phyloP scores from a whole-genome alignment of 1,140 invertebrate genomes.

The Eriosoma lanigerum region DNA sequence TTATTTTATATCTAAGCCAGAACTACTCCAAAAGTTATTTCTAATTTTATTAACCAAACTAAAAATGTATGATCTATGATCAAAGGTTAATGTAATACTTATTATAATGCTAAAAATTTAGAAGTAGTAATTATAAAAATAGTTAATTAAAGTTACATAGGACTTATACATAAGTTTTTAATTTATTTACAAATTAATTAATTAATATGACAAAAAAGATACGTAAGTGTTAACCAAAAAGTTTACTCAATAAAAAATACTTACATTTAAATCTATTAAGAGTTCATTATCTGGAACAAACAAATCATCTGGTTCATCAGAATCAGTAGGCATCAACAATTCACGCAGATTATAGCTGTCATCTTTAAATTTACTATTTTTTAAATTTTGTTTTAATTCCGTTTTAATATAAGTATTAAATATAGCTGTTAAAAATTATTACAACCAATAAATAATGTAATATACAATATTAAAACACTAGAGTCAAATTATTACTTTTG shows the following conservation, averaged over 20 bases:
- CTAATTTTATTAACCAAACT: no score
- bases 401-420: slow-evolving; percentile 16
- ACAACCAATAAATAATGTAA: not conserved
- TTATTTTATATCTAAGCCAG: no score
- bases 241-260: not conserved
- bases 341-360: slow-evolving; percentile 31
- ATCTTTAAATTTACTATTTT: not conserved
- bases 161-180: no score
- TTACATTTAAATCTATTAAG: slow-evolving; percentile 26
- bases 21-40: no score
- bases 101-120: no score
- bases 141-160: no score
- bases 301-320: not conserved
- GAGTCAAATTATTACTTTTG: slow-evolving; percentile 19
- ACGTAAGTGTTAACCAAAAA: no score
- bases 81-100: no score
- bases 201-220: no score
- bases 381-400: slow-evolving; percentile 35
- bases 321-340: slow-evolving; percentile 14
- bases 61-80: no score
- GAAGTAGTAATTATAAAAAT: no score
- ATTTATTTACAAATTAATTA: no score
- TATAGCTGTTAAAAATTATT: not conserved
- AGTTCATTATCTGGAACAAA: slow-evolving; percentile 31
- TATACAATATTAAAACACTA: not conserved